Base-by-base conservation (phyloP, 2,113 vertebrate genomes). In the Petrocephalus zakoni region DNA sequence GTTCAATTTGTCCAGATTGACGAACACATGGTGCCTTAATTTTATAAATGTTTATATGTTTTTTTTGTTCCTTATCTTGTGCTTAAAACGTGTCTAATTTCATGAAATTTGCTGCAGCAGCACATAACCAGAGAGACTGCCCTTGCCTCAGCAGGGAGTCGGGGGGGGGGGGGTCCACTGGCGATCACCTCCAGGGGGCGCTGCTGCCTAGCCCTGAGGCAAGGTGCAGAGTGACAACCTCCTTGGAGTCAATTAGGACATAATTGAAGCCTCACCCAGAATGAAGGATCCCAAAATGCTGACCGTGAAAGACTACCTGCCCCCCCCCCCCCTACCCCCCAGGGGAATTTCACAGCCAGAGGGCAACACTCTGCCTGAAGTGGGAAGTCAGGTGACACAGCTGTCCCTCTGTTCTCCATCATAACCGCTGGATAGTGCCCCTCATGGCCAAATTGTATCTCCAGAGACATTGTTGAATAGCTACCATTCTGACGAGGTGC, bases 1-100 rank as follows among this genome's bases (percentile, higher is more conserved):
- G 34, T 42, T 42, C 68, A 0, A 52, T 89, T 90, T 90, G 78
- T 87, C 85, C 88, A 19, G 64, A 86, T 64, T 87, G 90, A 88
- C 89, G 87, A 89, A 87, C 87, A 91, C 87, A 89, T 90, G 93
- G 95, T 96, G 94, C 95, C 95, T 96, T 96, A 92, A 90, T 93
- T 91, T 94, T 92, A 93, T 42, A 90, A 42, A 93, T 92, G 88
- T 95, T 89, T 91, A 85, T 90, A 87, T 22, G 4, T 64, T 85
- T 55, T 92, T 85, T 87, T 72, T 87, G 11, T 92, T 88, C 64
- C 88, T 89, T 91, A 92, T 91, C 89, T 90, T 89, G 90, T 93
- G 90, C 55, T 72, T 90, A 91, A 13, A 88, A 86, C 91, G 58
- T 90, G 83, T 92, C 87, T 91, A 89, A 90, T 92, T 91, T 90